Percentiles rank a stretch among this genome's conserved stretches.
Conservation (phyloP, 2,113 vertebrate species). For the Corapipo altera region DNA sequence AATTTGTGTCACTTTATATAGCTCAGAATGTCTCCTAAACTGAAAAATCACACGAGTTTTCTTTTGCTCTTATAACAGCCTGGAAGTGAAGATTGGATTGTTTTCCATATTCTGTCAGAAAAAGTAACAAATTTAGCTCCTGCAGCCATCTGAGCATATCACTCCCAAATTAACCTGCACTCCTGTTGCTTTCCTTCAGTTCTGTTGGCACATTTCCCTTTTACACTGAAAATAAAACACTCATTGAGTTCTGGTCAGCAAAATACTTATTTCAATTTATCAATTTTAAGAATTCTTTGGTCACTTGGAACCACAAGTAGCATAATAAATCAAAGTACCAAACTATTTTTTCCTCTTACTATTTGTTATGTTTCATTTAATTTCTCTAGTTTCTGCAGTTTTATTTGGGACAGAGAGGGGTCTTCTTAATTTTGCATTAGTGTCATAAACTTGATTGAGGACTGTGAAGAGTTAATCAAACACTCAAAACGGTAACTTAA, state of each 20-base stretch:
- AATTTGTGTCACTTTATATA: not conserved
- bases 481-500: not conserved
- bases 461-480: not conserved
- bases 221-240: not conserved
- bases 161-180: not conserved
- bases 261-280: not conserved
- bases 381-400: not conserved
- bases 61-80: not conserved
- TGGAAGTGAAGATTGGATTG: not conserved
- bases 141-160: not conserved
- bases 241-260: not conserved
- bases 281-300: not conserved
- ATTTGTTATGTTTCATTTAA: not conserved
- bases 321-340: not conserved
- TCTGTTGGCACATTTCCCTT: not conserved
- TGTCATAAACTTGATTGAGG: not conserved
- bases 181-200: not conserved
- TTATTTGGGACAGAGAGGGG: not conserved
- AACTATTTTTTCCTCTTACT: not conserved
- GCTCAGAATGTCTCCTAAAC: not conserved
- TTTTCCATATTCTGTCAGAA: not conserved
- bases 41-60: not conserved
- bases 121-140: not conserved
- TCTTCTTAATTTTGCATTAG: not conserved
- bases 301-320: not conserved